Evolutionary conservation across 2,888 invertebrate species (phyloP).

Genomic region (Xestia xanthographa): DNA sequence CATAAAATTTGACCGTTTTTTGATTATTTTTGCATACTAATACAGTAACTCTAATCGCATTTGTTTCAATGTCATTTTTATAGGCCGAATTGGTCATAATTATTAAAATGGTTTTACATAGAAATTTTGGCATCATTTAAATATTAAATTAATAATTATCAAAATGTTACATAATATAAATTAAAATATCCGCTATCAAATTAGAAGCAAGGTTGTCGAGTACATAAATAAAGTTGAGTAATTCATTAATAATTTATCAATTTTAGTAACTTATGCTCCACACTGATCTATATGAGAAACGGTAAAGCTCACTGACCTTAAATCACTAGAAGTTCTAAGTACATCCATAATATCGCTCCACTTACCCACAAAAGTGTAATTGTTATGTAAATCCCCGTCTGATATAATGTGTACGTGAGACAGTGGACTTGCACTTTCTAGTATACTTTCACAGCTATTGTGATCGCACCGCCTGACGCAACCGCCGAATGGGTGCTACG

Average conservation of each 20-base stretch:
- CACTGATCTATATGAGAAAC: slow-evolving; percentile 12
- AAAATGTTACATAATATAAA: slow-evolving; percentile 45
- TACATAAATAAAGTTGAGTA: slow-evolving; percentile 59
- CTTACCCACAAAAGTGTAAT: slow-evolving; percentile 86
- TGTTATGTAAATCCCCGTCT: slow-evolving; percentile 87
- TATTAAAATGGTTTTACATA: background rate
- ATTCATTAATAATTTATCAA: slow-evolving; percentile 59
- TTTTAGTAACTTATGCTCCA: slow-evolving; percentile 26
- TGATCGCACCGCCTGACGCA: slow-evolving; percentile 80
- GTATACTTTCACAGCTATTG: slow-evolving; percentile 89
- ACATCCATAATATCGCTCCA: slow-evolving; percentile 81
- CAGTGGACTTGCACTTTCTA: slow-evolving; percentile 88
- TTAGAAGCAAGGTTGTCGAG: slow-evolving; percentile 54
- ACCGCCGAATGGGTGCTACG: slow-evolving; percentile 73
- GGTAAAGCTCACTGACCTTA: slow-evolving; percentile 50
- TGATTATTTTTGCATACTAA: background rate
- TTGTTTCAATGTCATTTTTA: slow-evolving; percentile 10
- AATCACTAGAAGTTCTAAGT: slow-evolving; percentile 28
- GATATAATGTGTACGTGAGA: slow-evolving; percentile 89
- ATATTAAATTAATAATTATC: background rate
- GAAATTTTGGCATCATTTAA: slow-evolving; percentile 1
- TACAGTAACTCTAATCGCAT: background rate
- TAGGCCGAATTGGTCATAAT: background rate
- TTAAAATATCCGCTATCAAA: slow-evolving; percentile 40
- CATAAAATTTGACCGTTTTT: background rate